phyloP scores from a whole-genome alignment of 30 jellyfish, hydroid and myxozoan species.

The Chironex yamaguchii region DNA sequence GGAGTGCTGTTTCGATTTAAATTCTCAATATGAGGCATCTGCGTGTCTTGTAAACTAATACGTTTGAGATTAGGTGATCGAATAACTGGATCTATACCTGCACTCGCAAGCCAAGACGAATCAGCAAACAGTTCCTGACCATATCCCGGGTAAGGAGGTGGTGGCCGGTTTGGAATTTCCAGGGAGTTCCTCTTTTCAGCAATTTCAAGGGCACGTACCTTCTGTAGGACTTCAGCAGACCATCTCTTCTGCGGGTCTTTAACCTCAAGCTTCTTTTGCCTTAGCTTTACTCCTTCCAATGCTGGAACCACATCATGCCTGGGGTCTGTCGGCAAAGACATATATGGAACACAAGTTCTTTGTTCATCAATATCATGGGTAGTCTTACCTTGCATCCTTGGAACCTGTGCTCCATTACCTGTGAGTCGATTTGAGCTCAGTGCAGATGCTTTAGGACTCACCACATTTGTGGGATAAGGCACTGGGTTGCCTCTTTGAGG shows the following conservation, averaged over 20 bases:
- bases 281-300: constrained; percentile 70
- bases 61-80: constrained; percentile 48
- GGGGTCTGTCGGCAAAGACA: too few species aligned
- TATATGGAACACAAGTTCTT: not conserved
- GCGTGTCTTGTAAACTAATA: constrained; percentile 52
- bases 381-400: not conserved
- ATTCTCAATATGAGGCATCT: not conserved
- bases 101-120: constrained; percentile 51
- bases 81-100: constrained; percentile 15
- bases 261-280: constrained; percentile 66
- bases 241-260: constrained; percentile 87
- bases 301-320: not conserved
- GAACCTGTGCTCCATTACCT: not conserved
- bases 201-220: constrained; percentile 58
- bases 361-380: not conserved
- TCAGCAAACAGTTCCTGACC: constrained; percentile 17
- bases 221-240: constrained; percentile 95
- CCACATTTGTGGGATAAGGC: not conserved
- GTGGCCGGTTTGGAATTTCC: constrained; percentile 92
- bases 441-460: not conserved
- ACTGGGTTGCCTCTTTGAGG: not conserved
- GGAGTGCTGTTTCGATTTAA: not conserved
- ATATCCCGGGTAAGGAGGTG: constrained; percentile 98
- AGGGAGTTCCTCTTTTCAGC: constrained; percentile 69
- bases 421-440: not conserved